Percentiles rank a stretch among this genome's conserved stretches.
These are phyloP conservation scores for Hemicentrotus pulcherrimus DNA, from an alignment of 35 echinoderm and acorn worm species.

Conservation along the genomic window DNA sequence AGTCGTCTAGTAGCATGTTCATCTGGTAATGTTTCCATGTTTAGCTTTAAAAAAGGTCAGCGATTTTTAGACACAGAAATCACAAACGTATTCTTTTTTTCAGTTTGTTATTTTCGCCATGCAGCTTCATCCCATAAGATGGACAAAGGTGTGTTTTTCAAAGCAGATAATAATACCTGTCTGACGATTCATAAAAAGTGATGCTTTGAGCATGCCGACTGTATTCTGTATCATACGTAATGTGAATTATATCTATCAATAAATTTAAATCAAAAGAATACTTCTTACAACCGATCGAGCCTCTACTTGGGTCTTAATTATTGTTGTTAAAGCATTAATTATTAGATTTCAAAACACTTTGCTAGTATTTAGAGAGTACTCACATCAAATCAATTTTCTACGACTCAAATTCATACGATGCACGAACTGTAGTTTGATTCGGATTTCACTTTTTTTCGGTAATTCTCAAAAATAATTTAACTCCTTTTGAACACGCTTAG, in stretches of 20 bases:
- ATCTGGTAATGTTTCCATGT: too few relatives aligned
- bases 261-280: neutral
- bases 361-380: neutral
- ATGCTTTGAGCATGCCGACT: neutral
- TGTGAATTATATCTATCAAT: constrained; percentile 20
- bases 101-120: neutral
- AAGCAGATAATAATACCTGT: neutral
- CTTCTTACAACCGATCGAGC: neutral
- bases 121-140: neutral
- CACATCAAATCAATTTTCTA: too few relatives aligned
- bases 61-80: too few relatives aligned
- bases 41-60: too few relatives aligned
- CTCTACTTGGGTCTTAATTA: neutral
- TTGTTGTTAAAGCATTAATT: neutral
- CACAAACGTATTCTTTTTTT: neutral
- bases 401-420: too few relatives aligned
- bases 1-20: too few relatives aligned
- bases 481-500: too few relatives aligned
- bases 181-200: neutral
- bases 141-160: neutral
- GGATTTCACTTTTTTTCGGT: too few relatives aligned
- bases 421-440: too few relatives aligned
- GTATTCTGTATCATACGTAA: neutral
- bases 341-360: neutral
- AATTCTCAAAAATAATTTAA: too few relatives aligned